Base-by-base conservation (phyloP, 1,140 invertebrate species). In the Babylonia areolata region DNA sequence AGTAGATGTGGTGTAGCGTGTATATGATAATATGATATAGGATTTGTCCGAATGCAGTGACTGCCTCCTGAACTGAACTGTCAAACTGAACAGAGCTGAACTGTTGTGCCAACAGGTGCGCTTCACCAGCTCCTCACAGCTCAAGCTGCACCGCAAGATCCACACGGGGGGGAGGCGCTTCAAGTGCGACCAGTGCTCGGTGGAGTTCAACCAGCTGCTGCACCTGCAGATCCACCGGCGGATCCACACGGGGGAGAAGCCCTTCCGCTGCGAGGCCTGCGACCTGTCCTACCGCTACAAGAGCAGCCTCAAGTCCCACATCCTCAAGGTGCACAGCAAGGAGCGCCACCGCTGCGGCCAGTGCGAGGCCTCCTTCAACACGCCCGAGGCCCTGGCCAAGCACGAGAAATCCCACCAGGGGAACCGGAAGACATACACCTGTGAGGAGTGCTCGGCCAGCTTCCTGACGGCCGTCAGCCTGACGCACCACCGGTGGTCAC, bases 181-280 rank as follows among this genome's bases (percentile, higher is more conserved):
- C 46, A 81, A 58, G 28, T 88, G 87, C 86, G 79, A 85, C 28
- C 39, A 71, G 33, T 86, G 81, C 77, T 73, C 71, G 15, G 78
- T 71, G 33, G 39, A 40, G 31, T 86, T 84, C 69, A 81, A 73
- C 37, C 64, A 73, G 31, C 15, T 51, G 15, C 39, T 51, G 40
- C 40, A 82, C n/a, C 51, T 92, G 97, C 97, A 93, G 96, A 97
- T 95, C 96, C 97, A 91, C 95, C 95, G 96, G 89, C 96, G 97
- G 92, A 96, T 96, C 5, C 94, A 94, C 85, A 94, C 93, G 20
- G 94, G 92, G 31, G 93, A 93, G 71, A 94, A 94, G 88, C 94
- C 92, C 20, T 94, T 73, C 31, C 15, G 28, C 3, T 84, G 82
- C 33, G 69, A 46, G 17, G 5, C 46, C 20, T 84, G 82, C 40